Conservation (phyloP, 2,113 vertebrate genomes). For the Phrynosoma platyrhinos region DNA sequence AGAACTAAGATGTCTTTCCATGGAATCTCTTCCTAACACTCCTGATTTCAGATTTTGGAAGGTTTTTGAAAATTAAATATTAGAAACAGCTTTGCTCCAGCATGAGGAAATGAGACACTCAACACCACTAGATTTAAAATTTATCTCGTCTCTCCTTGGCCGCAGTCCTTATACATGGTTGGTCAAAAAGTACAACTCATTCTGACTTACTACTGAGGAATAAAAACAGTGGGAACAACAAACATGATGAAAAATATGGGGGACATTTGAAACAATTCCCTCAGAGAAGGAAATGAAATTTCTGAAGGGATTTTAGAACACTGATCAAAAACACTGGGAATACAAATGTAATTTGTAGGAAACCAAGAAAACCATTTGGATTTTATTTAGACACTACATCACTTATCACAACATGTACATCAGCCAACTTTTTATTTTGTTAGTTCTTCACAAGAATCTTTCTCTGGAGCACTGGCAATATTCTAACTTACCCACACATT, state of each 20-base stretch:
- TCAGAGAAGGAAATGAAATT: constrained; percentile 67
- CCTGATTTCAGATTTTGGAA: not conserved
- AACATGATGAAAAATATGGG: constrained; percentile 40
- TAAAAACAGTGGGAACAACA: constrained; percentile 8
- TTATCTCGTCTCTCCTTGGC: constrained; percentile 48
- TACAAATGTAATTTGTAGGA: constrained; percentile 59
- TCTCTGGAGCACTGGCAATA: not conserved
- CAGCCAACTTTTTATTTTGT: not conserved
- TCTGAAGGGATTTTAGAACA: constrained; percentile 52
- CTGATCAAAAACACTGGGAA: constrained; percentile 51
- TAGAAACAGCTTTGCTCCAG: constrained; percentile 31
- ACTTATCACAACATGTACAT: not conserved
- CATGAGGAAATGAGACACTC: constrained; percentile 63
- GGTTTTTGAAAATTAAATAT: constrained; percentile 30
- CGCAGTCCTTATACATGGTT: constrained; percentile 33
- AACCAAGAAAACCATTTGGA: constrained; percentile 60
- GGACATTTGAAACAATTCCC: constrained; percentile 51
- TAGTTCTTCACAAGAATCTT: not conserved
- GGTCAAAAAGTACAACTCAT: constrained; percentile 39
- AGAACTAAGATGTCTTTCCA: not conserved
- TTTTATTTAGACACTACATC: constrained; percentile 44
- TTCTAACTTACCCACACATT: constrained; percentile 10
- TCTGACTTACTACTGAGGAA: constrained; percentile 67
- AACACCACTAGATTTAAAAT: constrained; percentile 50
- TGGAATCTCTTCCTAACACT: not conserved